phyloP scores from a whole-genome alignment of 2,888 invertebrate genomes.

The Gymnocheta viridis region DNA sequence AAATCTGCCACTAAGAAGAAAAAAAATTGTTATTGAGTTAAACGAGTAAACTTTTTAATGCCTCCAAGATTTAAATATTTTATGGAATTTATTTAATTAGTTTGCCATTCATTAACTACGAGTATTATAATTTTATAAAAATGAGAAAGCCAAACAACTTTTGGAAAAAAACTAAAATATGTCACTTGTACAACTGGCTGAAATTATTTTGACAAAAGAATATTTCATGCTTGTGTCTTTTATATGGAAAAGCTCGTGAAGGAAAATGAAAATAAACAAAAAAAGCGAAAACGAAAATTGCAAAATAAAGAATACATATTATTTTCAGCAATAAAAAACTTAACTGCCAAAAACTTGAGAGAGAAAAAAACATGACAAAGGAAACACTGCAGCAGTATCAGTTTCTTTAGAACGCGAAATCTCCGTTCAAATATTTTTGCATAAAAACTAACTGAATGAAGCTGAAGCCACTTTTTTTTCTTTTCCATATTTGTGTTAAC shows the following conservation, averaged over 20 bases:
- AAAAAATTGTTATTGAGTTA: not conserved
- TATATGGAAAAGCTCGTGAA: no score
- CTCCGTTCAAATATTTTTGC: constrained; percentile 39
- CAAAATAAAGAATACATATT: not conserved
- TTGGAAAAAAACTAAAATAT: not conserved
- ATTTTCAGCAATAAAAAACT: constrained; percentile 33
- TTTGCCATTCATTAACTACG: not conserved
- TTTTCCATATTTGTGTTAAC: constrained; percentile 38
- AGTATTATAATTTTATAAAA: not conserved
- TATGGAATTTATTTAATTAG: not conserved
- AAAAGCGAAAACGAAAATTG: not conserved
- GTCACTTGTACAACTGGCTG: not conserved
- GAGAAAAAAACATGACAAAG: constrained; percentile 8
- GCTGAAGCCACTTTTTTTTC: constrained; percentile 42
- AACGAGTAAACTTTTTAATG: not conserved
- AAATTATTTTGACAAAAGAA: not conserved
- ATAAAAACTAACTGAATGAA: constrained; percentile 42
- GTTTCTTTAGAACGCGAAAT: constrained; percentile 4
- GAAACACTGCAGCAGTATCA: not conserved
- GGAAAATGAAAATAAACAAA: not conserved
- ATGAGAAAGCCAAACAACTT: not conserved
- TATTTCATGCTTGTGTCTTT: no score
- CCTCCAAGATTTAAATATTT: not conserved
- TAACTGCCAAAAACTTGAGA: constrained; percentile 15
- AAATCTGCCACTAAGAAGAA: not conserved